A percentile compares a stretch with the other conserved stretches of the same genome.
These are phyloP conservation scores for Uromys caudimaculatus DNA, from an alignment of 2,797 vertebrate genomes.

Conservation along the genomic window DNA sequence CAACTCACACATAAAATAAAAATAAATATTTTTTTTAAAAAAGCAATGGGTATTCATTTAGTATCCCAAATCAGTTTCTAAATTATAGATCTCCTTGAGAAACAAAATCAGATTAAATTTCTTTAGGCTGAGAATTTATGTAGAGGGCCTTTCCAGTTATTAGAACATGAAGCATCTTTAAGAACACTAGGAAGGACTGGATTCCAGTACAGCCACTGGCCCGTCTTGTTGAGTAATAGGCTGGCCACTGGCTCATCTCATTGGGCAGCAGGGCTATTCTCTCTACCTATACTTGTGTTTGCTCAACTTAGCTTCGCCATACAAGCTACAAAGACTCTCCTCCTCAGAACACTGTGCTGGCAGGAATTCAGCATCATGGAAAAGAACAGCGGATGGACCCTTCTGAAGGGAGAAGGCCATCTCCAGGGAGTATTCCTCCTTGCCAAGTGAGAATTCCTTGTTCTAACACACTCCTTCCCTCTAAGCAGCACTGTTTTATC, in stretches of 20 bases:
- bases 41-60: constrained; percentile 9
- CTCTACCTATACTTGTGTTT: not conserved
- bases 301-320: constrained; percentile 71
- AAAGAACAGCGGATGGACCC: constrained; percentile 78
- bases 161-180: not conserved
- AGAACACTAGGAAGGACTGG: constrained; percentile 28
- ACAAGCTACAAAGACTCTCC: constrained; percentile 79
- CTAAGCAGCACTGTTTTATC: constrained; percentile 40
- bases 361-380: constrained; percentile 82
- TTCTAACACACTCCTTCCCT: not conserved
- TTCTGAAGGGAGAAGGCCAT: constrained; percentile 69
- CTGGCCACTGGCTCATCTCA: not conserved
- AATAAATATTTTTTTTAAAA: not conserved
- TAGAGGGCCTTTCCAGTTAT: constrained; percentile 30
- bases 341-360: constrained; percentile 77
- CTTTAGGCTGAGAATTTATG: constrained; percentile 25
- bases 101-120: constrained; percentile 54
- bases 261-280: not conserved
- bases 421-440: constrained; percentile 82
- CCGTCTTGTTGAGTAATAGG: too few relatives aligned
- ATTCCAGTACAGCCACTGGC: not conserved
- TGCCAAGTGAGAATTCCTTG: constrained; percentile 77
- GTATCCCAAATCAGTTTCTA: constrained; percentile 39
- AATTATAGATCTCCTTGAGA: constrained; percentile 17
- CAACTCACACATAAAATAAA: not conserved